phyloP scores from a whole-genome alignment of 2,797 vertebrate genomes.

The Iguana delicatissima region DNA sequence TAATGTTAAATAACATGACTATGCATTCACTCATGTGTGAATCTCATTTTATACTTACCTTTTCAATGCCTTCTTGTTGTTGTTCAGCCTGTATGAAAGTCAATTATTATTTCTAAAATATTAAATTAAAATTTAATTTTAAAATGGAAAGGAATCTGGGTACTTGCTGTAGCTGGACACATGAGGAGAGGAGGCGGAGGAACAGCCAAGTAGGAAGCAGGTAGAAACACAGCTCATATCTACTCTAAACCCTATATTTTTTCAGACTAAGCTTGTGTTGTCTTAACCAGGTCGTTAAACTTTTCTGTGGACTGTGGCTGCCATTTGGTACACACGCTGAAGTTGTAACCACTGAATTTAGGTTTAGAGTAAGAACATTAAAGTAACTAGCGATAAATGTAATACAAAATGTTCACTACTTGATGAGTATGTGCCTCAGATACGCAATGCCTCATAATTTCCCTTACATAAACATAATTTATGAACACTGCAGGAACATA shows the following conservation, averaged over 20 bases:
- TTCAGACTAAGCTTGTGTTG: background rate
- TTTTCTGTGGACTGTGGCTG: background rate
- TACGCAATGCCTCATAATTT: background rate
- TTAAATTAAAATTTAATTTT: background rate
- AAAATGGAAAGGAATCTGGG: background rate
- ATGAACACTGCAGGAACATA: background rate
- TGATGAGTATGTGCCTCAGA: background rate
- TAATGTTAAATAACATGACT: background rate
- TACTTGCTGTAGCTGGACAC: background rate
- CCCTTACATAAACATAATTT: background rate
- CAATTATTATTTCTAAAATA: too few species aligned
- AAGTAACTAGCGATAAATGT: slow-evolving; percentile 10
- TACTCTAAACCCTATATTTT: background rate
- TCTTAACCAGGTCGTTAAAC: background rate
- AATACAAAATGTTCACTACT: background rate
- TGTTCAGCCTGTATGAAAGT: too few species aligned
- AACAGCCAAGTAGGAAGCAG: background rate
- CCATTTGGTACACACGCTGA: background rate
- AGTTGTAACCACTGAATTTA: background rate
- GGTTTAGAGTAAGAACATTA: background rate
- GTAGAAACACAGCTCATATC: background rate
- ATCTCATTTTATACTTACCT: background rate
- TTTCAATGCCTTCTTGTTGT: too few species aligned
- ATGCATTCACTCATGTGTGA: background rate
- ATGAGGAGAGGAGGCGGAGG: background rate